Conservation (phyloP, 2,113 vertebrate genomes). For the Eurystomus gularis region DNA sequence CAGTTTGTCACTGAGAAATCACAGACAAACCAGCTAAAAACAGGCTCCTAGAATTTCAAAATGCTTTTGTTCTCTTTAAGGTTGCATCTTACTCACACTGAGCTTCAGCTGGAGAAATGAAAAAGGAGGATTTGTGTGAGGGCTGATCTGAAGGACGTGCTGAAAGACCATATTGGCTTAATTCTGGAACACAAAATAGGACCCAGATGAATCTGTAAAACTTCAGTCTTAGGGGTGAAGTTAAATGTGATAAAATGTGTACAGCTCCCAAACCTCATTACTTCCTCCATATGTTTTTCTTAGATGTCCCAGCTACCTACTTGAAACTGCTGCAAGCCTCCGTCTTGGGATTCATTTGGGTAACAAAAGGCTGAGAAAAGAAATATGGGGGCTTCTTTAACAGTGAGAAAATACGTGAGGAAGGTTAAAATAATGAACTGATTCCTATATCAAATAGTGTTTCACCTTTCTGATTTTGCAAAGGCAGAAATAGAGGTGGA, state of each 20-base stretch:
- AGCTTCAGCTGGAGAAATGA: neutral
- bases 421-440: neutral
- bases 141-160: neutral
- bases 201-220: neutral
- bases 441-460: neutral
- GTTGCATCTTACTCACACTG: rapidly evolving
- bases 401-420: neutral
- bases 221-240: neutral
- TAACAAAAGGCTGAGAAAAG: neutral
- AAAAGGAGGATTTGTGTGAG: neutral
- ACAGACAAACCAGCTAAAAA: neutral
- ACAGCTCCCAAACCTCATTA: neutral
- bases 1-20: neutral
- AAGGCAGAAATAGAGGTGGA: neutral
- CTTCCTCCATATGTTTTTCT: neutral
- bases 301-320: neutral
- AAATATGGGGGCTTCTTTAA: neutral
- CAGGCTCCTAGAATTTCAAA: neutral
- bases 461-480: neutral
- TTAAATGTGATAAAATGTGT: neutral
- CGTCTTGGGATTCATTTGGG: neutral
- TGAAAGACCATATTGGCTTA: neutral
- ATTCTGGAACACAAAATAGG: neutral
- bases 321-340: neutral
- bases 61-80: neutral